Evolutionary conservation across 2,797 vertebrate genomes (phyloP).

Genomic region (Botia kubotai): DNA sequence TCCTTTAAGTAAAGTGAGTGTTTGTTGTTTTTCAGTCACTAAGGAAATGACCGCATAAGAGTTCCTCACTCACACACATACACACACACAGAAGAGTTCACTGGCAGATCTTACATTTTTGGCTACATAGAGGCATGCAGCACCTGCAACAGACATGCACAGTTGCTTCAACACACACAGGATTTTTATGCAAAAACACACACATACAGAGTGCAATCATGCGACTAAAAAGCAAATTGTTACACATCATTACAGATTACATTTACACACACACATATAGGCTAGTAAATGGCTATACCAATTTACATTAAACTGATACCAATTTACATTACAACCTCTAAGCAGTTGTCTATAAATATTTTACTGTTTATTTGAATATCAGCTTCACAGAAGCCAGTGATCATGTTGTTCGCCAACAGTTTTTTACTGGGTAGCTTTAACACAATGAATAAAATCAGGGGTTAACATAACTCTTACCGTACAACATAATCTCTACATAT

Average conservation of each 20-base stretch:
- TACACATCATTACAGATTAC: not conserved
- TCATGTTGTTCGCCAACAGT: not conserved
- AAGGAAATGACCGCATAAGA: slow-evolving; percentile 78
- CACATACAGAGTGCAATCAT: not conserved
- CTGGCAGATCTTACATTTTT: slow-evolving; percentile 75
- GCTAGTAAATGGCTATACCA: not conserved
- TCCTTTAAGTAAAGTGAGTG: slow-evolving; percentile 75
- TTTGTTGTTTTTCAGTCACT: slow-evolving; percentile 74
- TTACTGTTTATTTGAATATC: too few species aligned
- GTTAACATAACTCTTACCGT: not conserved
- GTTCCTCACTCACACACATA: slow-evolving; percentile 20
- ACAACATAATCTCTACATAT: not conserved
- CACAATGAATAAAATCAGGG: not conserved
- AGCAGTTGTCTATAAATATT: too few species aligned
- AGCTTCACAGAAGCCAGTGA: not conserved
- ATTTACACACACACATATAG: not conserved
- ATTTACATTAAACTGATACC: not conserved
- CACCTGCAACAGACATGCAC: slow-evolving; percentile 21
- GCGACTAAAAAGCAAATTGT: not conserved
- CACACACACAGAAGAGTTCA: slow-evolving; percentile 64
- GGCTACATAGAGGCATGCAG: slow-evolving; percentile 57
- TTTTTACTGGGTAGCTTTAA: not conserved
- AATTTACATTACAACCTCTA: too few species aligned
- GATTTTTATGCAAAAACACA: slow-evolving; percentile 12
- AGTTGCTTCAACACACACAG: slow-evolving; percentile 51